Conservation (phyloP, 2,888 invertebrate species). For the Pachliopta kotzebuea region DNA sequence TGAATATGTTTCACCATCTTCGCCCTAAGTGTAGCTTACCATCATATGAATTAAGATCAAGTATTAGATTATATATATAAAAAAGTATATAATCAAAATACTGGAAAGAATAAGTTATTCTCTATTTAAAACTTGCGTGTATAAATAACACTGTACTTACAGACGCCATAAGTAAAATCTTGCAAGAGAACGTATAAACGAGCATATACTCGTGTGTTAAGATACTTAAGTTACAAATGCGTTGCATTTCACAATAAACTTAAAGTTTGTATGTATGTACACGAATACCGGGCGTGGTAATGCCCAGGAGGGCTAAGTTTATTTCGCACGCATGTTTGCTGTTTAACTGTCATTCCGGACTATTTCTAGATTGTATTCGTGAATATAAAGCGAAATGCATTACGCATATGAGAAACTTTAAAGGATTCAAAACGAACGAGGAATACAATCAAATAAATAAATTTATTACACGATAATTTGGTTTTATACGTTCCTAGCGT, state of each 20-base stretch:
- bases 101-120: no score
- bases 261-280: conserved; percentile 7
- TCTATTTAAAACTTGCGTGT: neutral
- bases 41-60: no score
- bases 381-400: conserved; percentile 28
- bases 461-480: neutral
- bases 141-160: neutral
- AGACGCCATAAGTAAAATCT: conserved; percentile 1
- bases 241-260: conserved; percentile 13
- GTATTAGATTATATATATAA: no score
- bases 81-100: no score
- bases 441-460: neutral
- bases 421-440: neutral
- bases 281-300: conserved; percentile 21
- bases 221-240: conserved; percentile 2
- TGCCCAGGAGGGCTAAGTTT: conserved; percentile 22
- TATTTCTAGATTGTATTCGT: conserved; percentile 32
- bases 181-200: neutral
- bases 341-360: conserved; percentile 33
- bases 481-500: no score
- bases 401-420: neutral
- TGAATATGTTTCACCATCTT: no score
- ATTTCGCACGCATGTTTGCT: conserved; percentile 28
- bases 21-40: no score
- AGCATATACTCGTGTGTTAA: neutral